These are phyloP conservation scores for Spongia lamella DNA, from an alignment of 37 sponge, comb jelly and placozoan genomes.

Conservation along the genomic window DNA sequence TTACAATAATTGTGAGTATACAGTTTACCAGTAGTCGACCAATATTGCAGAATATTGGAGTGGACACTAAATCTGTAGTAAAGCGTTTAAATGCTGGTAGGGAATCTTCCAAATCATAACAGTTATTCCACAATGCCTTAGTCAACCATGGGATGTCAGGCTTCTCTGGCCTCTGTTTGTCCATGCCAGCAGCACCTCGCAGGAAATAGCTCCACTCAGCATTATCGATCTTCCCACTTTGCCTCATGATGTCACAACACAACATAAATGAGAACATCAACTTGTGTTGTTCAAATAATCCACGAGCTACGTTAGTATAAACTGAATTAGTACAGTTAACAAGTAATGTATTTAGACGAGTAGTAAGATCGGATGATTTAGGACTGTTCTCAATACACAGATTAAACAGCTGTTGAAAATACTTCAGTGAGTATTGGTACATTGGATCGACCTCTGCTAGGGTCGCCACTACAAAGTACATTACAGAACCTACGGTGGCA, in stretches of 20 bases:
- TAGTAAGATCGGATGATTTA: conserved; percentile 70
- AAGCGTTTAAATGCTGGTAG: conserved; percentile 79
- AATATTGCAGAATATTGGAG: conserved; percentile 73
- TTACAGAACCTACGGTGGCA: conserved; percentile 70
- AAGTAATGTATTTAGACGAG: conserved; percentile 80
- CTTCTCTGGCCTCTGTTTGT: conserved; percentile 90
- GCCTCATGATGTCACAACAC: conserved; percentile 92
- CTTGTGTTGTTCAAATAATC: conserved; percentile 97
- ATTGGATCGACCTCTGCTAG: conserved; percentile 97
- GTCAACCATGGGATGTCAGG: conserved; percentile 89
- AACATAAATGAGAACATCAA: conserved; percentile 97
- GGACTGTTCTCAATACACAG: conserved; percentile 93
- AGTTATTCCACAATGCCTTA: conserved; percentile 65
- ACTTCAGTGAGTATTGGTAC: conserved; percentile 99
- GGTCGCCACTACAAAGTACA: conserved; percentile 96
- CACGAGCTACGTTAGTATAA: conserved; percentile 94
- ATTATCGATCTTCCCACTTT: conserved; percentile 66
- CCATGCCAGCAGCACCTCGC: conserved; percentile 87
- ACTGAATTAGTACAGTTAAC: conserved; percentile 69
- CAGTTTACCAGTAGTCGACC: conserved; percentile 58
- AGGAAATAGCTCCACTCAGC: conserved; percentile 98
- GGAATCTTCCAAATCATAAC: conserved; percentile 84
- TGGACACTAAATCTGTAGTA: conserved; percentile 62
- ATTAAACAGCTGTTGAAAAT: conserved; percentile 90
- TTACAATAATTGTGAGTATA: background rate